A percentile compares a stretch with the other conserved stretches of the same genome.
Conservation (phyloP, 2,888 invertebrate species). For the Xestia sexstrigata region DNA sequence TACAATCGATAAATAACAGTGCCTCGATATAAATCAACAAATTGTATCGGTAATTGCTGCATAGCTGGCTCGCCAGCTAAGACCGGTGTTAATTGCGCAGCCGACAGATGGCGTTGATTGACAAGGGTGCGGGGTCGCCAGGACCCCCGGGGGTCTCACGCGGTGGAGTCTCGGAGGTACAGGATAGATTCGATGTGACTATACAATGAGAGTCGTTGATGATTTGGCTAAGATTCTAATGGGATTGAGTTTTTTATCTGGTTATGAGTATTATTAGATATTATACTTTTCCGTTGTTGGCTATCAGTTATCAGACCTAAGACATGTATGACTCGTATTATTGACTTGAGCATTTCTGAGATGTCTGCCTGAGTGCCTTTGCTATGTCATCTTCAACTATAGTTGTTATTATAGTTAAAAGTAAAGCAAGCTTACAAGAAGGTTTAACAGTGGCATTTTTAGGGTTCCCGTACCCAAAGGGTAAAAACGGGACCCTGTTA, state of each 20-base stretch:
- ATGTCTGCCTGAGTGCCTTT: neutral
- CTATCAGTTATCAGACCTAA: too few species aligned
- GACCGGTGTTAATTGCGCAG: slow-evolving; percentile 62
- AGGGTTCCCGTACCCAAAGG: too few species aligned
- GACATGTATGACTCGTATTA: neutral
- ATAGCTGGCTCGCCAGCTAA: slow-evolving; percentile 37
- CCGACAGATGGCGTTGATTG: slow-evolving; percentile 68
- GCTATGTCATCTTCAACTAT: neutral
- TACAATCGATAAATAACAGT: slow-evolving; percentile 49
- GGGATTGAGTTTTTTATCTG: neutral
- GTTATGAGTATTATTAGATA: neutral
- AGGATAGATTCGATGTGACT: slow-evolving; percentile 12
- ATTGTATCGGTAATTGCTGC: slow-evolving; percentile 55
- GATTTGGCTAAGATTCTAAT: neutral
- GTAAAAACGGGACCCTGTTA: too few species aligned
- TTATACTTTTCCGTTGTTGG: neutral
- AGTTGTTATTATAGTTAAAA: neutral
- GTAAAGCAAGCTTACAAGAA: neutral
- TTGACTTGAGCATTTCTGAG: neutral
- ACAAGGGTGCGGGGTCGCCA: slow-evolving; percentile 60
- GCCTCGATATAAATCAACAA: slow-evolving; percentile 58
- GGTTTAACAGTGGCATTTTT: neutral
- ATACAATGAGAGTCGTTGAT: neutral
- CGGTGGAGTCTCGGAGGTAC: neutral
- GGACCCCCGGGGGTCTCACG: slow-evolving; percentile 13